Conservation (phyloP, 2,888 invertebrate species). For the Lamellibrachia columna region DNA sequence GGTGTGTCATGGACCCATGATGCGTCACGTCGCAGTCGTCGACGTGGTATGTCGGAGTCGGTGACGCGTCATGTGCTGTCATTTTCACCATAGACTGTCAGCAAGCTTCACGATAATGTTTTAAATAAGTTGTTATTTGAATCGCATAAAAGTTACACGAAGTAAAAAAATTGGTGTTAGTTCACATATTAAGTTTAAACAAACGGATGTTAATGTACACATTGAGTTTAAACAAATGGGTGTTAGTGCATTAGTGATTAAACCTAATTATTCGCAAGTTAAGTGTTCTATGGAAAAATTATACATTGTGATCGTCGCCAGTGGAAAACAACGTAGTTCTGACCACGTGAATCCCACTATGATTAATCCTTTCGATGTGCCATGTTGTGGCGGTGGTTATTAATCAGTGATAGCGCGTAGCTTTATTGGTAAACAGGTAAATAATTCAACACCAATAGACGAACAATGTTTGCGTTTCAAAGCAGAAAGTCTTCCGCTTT, state of each 20-base stretch:
- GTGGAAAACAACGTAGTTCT: not conserved
- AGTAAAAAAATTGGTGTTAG: not conserved
- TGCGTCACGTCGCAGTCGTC: too few relatives aligned
- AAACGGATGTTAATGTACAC: too few relatives aligned
- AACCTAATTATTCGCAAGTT: not conserved
- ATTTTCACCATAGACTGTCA: too few relatives aligned
- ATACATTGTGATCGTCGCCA: not conserved
- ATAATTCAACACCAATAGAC: not conserved
- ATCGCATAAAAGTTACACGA: not conserved
- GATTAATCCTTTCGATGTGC: not conserved
- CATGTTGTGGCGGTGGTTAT: not conserved
- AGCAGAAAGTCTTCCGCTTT: not conserved
- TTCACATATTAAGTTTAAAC: not conserved
- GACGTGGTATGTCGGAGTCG: too few relatives aligned
- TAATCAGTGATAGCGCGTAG: constrained; percentile 1
- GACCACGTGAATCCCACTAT: not conserved
- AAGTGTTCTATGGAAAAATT: not conserved
- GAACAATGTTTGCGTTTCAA: not conserved
- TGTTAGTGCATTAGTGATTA: not conserved
- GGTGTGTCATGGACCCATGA: too few relatives aligned
- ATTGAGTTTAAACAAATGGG: not conserved
- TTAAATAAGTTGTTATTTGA: too few relatives aligned
- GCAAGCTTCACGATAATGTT: too few relatives aligned
- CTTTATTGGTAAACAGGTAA: not conserved
- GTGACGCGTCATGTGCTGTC: too few relatives aligned